Evolutionary conservation across 2,888 invertebrate genomes (phyloP), one percentile per base, ranked within the genome.

Genomic region (Cephonodes hylas): DNA sequence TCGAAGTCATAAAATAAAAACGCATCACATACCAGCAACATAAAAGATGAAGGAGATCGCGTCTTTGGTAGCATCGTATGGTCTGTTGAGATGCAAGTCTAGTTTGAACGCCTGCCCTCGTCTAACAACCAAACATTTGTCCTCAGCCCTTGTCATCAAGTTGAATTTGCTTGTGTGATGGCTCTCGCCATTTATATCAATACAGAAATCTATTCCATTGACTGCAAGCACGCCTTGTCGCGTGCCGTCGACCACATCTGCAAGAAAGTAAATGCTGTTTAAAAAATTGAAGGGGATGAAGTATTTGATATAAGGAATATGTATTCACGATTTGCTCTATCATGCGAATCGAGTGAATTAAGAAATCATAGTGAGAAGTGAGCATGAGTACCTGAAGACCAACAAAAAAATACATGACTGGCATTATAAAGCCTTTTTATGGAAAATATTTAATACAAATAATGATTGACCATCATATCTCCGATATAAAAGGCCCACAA

Each of bases 1-100:
- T n/a, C n/a, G n/a, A n/a, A n/a, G n/a, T n/a, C n/a, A n/a, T n/a
- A n/a, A n/a, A n/a, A n/a, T n/a, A 34, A 13, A 20, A 44, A 48
- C 15, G 7, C n/a, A 15, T 15, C n/a, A 53, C 81, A 70, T 85
- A 93, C 96, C 96, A 77, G 94, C 93, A 22, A 97, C 95, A 58
- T 95, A 95, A 80, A 98, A 97, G 62, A 97, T 96, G 72, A 98
- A 95, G 42, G 96, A 96, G 48, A 98, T 92, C 6, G 96, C 96
- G 86, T 98, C 98, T 76, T 91, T 94, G 15, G 92, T 93, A 20
- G 95, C 93, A 73, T 96, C 94, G 83, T 95, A 98, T 13, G 95
- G 94, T 58, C 97, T 93, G 76, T 95, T 96, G 63, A 97, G 93
- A 13, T 93, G 93, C 61, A 98, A 90, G 72, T 95, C 94, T 48